Evolutionary conservation across 2,797 vertebrate genomes (phyloP), one percentile per base, ranked within the genome.

Genomic region (Psittacula derbiana): DNA sequence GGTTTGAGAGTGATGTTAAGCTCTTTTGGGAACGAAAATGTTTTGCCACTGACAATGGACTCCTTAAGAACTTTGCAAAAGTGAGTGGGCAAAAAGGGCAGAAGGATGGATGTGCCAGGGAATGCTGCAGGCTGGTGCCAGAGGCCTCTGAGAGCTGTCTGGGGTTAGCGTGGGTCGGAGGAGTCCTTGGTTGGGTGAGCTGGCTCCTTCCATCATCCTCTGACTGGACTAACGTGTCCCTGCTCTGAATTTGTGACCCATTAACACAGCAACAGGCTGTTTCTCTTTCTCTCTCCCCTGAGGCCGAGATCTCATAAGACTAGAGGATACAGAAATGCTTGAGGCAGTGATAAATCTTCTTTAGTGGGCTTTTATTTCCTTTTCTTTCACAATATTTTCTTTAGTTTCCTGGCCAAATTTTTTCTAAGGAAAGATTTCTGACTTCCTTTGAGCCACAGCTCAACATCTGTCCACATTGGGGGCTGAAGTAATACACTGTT

Each of bases 331-430:
- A 94, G 86, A 95, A 95, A 94, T 92, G 86, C 94, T 90, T 85
- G 89, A 95, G 92, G 94, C 92, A 85, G 88, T 96, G 96, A 97
- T 97, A 96, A 97, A 97, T 97, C 96, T 95, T 94, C 88, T 96
- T 97, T 95, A 96, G 96, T 96, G 80, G 94, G 81, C 93, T 96
- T 97, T 97, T 97, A 97, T 95, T 96, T 97, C 96, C 97, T 95
- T 92, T 97, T 96, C 96, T 97, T 97, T 95, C 95, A 97, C 96
- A 97, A 97, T 97, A 96, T 97, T 97, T 97, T 97, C 97, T 96
- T 97, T 97, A 84, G 94, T 96, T 97, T 96, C 95, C 88, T 64
- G 92, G 96, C 96, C 97, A 97, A 95, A 17, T 97, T 96, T 96
- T 97, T 97, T 93, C 96, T 93, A 85, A 96, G 93, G 96, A 97